phyloP scores from a whole-genome alignment of 2,113 vertebrate genomes.

The Circaetus gallicus region DNA sequence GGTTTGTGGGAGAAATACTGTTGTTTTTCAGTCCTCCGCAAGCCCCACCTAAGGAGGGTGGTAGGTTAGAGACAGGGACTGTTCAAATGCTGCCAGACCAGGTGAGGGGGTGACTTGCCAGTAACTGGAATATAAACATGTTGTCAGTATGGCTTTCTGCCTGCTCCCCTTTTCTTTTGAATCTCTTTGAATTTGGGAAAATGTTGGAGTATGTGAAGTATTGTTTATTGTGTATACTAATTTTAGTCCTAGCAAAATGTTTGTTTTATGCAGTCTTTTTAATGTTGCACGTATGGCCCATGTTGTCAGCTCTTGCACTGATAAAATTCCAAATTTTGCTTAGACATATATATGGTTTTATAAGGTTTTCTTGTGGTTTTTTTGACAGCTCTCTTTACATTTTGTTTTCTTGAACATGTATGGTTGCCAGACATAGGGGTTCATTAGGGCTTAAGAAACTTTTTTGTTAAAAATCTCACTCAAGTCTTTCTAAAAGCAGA shows the following conservation, averaged over 20 bases:
- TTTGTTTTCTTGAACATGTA: background rate
- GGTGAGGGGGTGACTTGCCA: background rate
- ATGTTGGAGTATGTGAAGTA: background rate
- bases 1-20: background rate
- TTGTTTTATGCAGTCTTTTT: background rate
- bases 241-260: background rate
- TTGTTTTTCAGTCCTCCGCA: background rate
- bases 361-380: background rate
- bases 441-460: background rate
- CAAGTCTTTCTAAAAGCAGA: background rate
- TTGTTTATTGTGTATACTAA: background rate
- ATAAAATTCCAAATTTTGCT: background rate
- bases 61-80: background rate
- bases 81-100: background rate
- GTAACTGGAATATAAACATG: background rate
- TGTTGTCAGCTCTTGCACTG: background rate
- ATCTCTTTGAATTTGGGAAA: background rate
- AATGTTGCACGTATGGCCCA: background rate
- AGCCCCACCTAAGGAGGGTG: background rate
- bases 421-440: background rate
- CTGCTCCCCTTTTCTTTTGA: background rate
- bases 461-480: background rate
- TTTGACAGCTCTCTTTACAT: background rate
- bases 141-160: background rate
- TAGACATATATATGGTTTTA: fast-evolving